phyloP scores from a whole-genome alignment of 2,113 vertebrate genomes.

The Passerina amoena region DNA sequence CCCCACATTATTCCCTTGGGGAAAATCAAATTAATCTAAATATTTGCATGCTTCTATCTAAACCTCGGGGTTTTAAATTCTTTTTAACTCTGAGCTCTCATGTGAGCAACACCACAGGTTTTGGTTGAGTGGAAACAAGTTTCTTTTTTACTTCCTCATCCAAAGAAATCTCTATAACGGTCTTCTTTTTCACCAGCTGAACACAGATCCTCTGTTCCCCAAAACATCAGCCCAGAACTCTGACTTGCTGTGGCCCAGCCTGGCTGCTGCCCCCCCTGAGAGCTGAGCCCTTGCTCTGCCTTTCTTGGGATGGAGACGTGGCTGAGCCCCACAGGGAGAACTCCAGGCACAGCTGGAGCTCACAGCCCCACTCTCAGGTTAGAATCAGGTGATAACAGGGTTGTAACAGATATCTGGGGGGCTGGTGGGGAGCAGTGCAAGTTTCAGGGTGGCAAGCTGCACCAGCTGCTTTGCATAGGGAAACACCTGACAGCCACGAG shows the following conservation, averaged over 20 bases:
- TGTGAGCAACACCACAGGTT: background rate
- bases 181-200: background rate
- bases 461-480: background rate
- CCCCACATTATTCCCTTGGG: background rate
- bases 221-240: background rate
- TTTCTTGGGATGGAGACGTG: fast-evolving
- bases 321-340: background rate
- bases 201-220: background rate
- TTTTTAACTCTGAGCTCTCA: background rate
- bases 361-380: fast-evolving
- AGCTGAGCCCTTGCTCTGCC: background rate
- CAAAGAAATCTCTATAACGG: background rate
- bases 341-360: background rate
- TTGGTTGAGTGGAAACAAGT: background rate
- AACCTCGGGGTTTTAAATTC: background rate
- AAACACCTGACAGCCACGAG: background rate
- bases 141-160: background rate
- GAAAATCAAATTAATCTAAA: background rate
- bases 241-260: fast-evolving
- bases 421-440: background rate
- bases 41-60: background rate
- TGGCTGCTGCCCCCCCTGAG: background rate
- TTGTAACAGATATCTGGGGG: background rate
- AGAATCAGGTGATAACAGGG: background rate
- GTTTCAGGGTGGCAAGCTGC: background rate